phyloP scores from a whole-genome alignment of 2,113 vertebrate genomes.

The Trachemys scripta region DNA sequence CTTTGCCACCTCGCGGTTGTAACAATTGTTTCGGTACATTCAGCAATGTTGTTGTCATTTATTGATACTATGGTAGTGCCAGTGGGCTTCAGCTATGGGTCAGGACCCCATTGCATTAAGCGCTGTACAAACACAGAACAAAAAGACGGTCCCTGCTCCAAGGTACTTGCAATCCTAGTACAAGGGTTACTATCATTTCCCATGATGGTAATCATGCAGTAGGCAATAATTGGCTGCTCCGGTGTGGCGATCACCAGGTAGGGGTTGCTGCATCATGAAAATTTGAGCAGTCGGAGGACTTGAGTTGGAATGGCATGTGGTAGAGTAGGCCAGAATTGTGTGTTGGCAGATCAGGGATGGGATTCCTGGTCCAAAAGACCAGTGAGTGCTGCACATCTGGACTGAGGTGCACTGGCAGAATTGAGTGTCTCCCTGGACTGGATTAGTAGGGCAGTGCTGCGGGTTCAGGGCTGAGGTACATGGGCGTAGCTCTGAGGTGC shows the following conservation, averaged over 20 bases:
- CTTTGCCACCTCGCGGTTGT: not conserved
- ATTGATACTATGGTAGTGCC: not conserved
- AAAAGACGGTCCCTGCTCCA: not conserved
- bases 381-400: not conserved
- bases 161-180: fast-evolving
- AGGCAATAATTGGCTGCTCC: not conserved
- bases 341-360: not conserved
- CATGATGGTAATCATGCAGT: not conserved
- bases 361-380: not conserved
- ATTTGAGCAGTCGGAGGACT: too few species aligned
- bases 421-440: not conserved
- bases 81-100: slow-evolving; percentile 5
- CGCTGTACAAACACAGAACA: not conserved
- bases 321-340: not conserved
- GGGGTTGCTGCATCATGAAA: not conserved
- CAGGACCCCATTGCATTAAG: not conserved
- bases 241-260: not conserved
- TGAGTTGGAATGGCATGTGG: too few species aligned
- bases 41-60: not conserved
- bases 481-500: not conserved
- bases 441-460: not conserved
- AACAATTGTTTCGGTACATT: not conserved
- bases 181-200: not conserved
- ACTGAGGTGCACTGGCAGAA: not conserved
- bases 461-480: not conserved